These are phyloP conservation scores for Aphelenchoides besseyi DNA, from an alignment of 1,140 invertebrate species.

Conservation along the genomic window DNA sequence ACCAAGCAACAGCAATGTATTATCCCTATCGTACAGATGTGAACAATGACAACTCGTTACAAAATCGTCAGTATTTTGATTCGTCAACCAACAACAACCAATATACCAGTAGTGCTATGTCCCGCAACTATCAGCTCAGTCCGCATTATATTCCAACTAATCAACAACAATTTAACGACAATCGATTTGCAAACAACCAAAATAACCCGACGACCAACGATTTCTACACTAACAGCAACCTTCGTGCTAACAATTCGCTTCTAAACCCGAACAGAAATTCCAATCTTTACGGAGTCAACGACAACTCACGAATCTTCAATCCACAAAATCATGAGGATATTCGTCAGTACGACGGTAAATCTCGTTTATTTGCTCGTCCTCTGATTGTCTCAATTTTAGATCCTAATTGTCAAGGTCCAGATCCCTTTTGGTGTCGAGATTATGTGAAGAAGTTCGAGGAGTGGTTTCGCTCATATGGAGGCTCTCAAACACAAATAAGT, in stretches of 20 bases:
- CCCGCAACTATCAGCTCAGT: neutral
- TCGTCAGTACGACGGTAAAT: slow-evolving; percentile 19
- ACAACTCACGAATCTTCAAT: slow-evolving; percentile 15
- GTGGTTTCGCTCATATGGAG: neutral
- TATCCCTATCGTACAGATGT: slow-evolving; percentile 18
- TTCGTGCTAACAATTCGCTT: neutral
- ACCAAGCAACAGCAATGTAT: slow-evolving; percentile 7
- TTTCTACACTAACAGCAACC: neutral
- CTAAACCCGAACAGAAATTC: neutral
- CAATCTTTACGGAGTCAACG: neutral
- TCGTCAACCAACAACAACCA: slow-evolving; percentile 4
- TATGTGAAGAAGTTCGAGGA: slow-evolving; percentile 17
- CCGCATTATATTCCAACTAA: neutral
- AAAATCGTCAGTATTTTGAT: neutral
- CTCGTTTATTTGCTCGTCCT: neutral
- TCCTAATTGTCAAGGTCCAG: slow-evolving; percentile 23
- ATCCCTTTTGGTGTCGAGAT: slow-evolving; percentile 27
- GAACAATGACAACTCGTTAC: neutral
- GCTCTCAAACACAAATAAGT: neutral
- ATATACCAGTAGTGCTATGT: neutral
- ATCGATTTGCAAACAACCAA: neutral
- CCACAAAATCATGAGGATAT: slow-evolving; percentile 14
- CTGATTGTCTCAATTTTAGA: neutral
- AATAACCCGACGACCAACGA: neutral
- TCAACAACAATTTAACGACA: slow-evolving; percentile 5